Evolutionary conservation across 1,140 invertebrate genomes (phyloP).

Genomic region (Idris sp.): DNA sequence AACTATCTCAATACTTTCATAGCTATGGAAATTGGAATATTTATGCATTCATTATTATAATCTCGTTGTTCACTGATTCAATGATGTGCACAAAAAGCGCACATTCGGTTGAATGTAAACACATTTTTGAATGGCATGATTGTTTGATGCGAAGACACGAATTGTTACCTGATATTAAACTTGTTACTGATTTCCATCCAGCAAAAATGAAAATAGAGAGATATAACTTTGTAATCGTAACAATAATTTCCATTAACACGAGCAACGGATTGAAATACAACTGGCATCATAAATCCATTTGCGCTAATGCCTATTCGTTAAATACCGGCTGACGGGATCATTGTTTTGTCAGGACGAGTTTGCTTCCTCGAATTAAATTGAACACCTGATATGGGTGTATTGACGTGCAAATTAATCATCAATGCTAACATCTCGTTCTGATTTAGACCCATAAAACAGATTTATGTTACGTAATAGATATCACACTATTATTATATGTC

Average conservation of each 20-base stretch:
- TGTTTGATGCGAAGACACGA: background rate
- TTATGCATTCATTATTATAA: conserved; percentile 22
- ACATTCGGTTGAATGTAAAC: too few relatives aligned
- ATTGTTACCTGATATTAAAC: background rate
- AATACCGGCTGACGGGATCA: conserved; percentile 26
- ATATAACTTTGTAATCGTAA: too few relatives aligned
- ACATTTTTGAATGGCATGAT: conserved; percentile 2
- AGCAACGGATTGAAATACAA: conserved; percentile 3
- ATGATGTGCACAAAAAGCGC: conserved; percentile 21
- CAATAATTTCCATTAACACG: background rate
- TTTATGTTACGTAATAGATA: conserved; percentile 37
- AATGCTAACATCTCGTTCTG: conserved; percentile 30
- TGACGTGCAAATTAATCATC: conserved; percentile 48
- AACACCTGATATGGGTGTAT: conserved; percentile 38
- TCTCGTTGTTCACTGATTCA: conserved; percentile 18
- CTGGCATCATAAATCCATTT: conserved; percentile 4
- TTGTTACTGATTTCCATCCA: too few relatives aligned
- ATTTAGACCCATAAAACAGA: conserved; percentile 40
- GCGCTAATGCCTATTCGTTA: conserved; percentile 23
- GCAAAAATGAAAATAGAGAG: too few relatives aligned
- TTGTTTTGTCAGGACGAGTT: conserved; percentile 36
- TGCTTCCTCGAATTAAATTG: conserved; percentile 40
- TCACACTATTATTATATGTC: conserved; percentile 10
- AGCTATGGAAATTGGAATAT: too few relatives aligned
- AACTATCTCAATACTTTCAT: too few relatives aligned